These are phyloP conservation scores for Drosophila bocki DNA, from an alignment of 1,140 invertebrate species.

Conservation along the genomic window DNA sequence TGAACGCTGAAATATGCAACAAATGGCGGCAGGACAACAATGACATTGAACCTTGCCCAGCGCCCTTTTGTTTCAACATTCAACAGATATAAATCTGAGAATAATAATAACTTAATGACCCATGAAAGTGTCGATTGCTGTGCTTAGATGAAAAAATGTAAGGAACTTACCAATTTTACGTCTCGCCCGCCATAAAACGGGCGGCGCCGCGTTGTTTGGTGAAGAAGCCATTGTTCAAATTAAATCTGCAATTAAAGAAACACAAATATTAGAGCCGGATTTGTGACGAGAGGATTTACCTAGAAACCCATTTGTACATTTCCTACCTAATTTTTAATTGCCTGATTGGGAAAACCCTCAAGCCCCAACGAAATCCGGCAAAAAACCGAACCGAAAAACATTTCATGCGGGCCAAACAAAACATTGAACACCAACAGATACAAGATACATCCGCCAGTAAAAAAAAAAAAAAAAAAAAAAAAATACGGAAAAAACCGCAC, in stretches of 20 bases:
- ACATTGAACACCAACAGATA: constrained; percentile 50
- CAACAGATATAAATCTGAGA: constrained; percentile 29
- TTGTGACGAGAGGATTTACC: constrained; percentile 20
- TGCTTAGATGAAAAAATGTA: constrained; percentile 10
- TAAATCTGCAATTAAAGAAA: constrained; percentile 54
- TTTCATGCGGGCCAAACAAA: constrained; percentile 35
- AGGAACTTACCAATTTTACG: constrained; percentile 90
- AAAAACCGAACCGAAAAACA: constrained; percentile 30
- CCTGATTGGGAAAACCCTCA: constrained; percentile 53
- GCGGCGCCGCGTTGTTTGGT: constrained; percentile 91
- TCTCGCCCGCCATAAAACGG: constrained; percentile 91
- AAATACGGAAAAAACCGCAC: constrained; percentile 10
- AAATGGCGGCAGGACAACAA: constrained; percentile 21
- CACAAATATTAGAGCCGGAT: constrained; percentile 4
- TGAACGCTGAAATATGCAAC: constrained; percentile 52
- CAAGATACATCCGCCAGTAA: constrained; percentile 60
- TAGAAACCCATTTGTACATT: constrained; percentile 24
- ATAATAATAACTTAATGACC: constrained; percentile 31
- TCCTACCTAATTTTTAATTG: constrained; percentile 40
- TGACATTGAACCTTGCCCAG: constrained; percentile 17
- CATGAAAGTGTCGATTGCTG: constrained; percentile 21
- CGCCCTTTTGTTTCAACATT: constrained; percentile 10
- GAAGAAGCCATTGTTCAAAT: constrained; percentile 88
- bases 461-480: not conserved
- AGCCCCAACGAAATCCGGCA: constrained; percentile 16